Evolutionary conservation across 2,888 invertebrate species (phyloP).

Genomic region (Pseudolycoriella hygida): DNA sequence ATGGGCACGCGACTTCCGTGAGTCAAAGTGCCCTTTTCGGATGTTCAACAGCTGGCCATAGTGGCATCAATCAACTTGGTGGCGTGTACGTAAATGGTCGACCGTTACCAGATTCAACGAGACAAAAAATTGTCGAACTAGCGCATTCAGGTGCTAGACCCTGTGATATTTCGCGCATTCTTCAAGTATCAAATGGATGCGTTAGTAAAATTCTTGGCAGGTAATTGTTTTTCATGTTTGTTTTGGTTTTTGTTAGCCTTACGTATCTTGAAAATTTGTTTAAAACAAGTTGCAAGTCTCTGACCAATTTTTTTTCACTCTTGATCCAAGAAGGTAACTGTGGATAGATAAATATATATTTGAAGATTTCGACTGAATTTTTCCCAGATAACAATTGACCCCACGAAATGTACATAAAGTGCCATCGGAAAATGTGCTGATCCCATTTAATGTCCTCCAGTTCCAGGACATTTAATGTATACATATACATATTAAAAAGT

Average conservation of each 20-base stretch:
- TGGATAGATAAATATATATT: too few species aligned
- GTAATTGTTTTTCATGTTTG: slow-evolving; percentile 32
- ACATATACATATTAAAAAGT: too few species aligned
- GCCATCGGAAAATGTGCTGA: too few species aligned
- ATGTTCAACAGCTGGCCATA: slow-evolving; percentile 82
- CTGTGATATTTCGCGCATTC: slow-evolving; percentile 95
- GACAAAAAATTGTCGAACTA: slow-evolving; percentile 97
- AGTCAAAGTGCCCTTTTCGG: slow-evolving; percentile 62
- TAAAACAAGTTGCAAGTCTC: too few species aligned
- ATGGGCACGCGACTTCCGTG: slow-evolving; percentile 39
- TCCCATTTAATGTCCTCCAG: too few species aligned
- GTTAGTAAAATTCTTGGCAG: slow-evolving; percentile 98
- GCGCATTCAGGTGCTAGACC: slow-evolving; percentile 95
- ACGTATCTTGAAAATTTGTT: too few species aligned
- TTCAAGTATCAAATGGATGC: slow-evolving; percentile 98
- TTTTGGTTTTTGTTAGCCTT: slow-evolving; percentile 13
- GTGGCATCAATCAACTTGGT: slow-evolving; percentile 98
- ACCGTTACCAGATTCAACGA: slow-evolving; percentile 91
- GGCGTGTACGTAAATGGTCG: slow-evolving; percentile 98
- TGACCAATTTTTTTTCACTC: too few species aligned
- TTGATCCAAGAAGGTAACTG: too few species aligned
- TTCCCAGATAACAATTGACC: too few species aligned
- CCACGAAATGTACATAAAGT: too few species aligned
- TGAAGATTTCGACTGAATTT: too few species aligned
- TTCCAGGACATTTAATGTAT: too few species aligned